A percentile compares a stretch with the other conserved stretches of the same genome.
These are phyloP conservation scores for Synanceia verrucosa DNA, from an alignment of 2,797 vertebrate genomes.

Conservation along the genomic window DNA sequence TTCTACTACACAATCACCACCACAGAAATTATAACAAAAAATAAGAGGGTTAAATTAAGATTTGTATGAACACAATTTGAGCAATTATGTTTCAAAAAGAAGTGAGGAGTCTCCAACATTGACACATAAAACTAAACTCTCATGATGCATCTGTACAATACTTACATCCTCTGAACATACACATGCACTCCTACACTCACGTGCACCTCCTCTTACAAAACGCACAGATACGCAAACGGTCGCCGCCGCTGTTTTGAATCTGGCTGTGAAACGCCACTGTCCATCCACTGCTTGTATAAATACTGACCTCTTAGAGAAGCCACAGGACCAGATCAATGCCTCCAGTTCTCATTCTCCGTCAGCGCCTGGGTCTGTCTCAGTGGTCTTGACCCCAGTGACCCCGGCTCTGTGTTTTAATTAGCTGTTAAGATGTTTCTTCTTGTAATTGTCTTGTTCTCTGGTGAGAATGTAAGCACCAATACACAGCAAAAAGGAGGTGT, in stretches of 20 bases:
- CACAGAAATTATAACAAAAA: background rate
- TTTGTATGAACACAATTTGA: conserved; percentile 25
- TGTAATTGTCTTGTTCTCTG: conserved; percentile 38
- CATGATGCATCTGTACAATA: conserved; percentile 44
- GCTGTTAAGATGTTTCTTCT: conserved; percentile 41
- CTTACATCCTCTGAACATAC: conserved; percentile 13
- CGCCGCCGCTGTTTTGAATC: conserved; percentile 20
- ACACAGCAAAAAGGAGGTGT: background rate
- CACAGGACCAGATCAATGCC: conserved; percentile 33
- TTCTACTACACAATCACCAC: background rate
- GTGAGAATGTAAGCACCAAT: conserved; percentile 36
- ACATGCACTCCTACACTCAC: conserved; percentile 21
- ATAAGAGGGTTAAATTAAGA: background rate
- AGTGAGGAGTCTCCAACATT: background rate
- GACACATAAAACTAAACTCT: conserved; percentile 13
- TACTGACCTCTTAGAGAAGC: conserved; percentile 51
- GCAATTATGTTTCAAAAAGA: conserved; percentile 1
- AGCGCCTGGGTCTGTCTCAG: conserved; percentile 10
- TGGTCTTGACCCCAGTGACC: background rate
- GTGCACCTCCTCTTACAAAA: conserved; percentile 17
- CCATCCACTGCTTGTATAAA: conserved; percentile 66
- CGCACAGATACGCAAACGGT: conserved; percentile 3
- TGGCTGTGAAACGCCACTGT: conserved; percentile 8
- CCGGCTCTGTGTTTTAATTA: conserved; percentile 35
- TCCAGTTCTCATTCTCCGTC: conserved; percentile 20